Percentiles rank a stretch among this genome's conserved stretches.
phyloP scores from a whole-genome alignment of 1,140 invertebrate species.

The Megalonaias nervosa region DNA sequence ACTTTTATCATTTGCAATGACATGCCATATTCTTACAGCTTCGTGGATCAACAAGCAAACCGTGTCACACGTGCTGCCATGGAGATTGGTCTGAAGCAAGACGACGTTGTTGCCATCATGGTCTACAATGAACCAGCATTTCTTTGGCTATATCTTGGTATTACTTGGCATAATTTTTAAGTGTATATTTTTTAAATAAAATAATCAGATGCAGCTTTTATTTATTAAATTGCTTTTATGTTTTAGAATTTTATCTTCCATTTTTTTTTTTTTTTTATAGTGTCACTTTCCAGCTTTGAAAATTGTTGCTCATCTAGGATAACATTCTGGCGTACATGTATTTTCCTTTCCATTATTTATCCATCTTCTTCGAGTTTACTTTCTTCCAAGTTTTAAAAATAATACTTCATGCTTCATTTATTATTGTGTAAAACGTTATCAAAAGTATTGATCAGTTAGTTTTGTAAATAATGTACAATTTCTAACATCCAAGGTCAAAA shows the following conservation, averaged over 20 bases:
- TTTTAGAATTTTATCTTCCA: neutral
- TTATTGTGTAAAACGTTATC: no score
- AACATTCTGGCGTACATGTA: neutral
- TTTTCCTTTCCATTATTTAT: neutral
- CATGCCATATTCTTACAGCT: conserved; percentile 37
- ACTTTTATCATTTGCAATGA: conserved; percentile 46
- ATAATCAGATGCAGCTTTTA: neutral
- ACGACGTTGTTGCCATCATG: conserved; percentile 47
- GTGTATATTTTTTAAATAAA: neutral
- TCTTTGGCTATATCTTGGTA: conserved; percentile 52
- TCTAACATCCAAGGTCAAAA: no score
- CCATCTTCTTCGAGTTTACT: no score
- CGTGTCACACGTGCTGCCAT: conserved; percentile 34
- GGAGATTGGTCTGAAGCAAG: conserved; percentile 31
- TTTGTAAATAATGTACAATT: no score
- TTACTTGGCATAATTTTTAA: neutral
- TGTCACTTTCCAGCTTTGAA: neutral
- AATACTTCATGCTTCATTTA: no score
- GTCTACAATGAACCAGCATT: conserved; percentile 52
- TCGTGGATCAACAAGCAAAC: conserved; percentile 43
- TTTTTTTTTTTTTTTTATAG: neutral
- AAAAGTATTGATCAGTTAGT: no score
- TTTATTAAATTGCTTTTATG: neutral
- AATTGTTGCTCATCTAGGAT: neutral
- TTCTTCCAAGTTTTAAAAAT: no score